A percentile compares a stretch with the other conserved stretches of the same genome.
phyloP scores from a whole-genome alignment of 2,888 invertebrate genomes.

The Melinaea marsaeus region DNA sequence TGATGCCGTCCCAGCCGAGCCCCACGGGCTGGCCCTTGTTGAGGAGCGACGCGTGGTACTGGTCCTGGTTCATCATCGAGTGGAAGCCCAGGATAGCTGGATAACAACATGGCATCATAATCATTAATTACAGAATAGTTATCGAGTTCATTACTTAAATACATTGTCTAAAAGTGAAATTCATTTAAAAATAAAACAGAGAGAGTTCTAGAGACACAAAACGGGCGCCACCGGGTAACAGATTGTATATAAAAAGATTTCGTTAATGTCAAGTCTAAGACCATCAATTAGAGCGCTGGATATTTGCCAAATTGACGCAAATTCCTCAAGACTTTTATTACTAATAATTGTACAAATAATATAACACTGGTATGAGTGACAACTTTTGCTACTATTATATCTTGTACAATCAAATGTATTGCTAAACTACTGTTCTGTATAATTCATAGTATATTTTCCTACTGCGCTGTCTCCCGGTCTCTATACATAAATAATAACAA shows the following conservation, averaged over 20 bases:
- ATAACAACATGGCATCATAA: slow-evolving; percentile 35
- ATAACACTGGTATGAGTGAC: slow-evolving; percentile 11
- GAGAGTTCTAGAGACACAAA: background rate
- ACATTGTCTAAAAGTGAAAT: too few relatives aligned
- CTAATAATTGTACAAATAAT: slow-evolving; percentile 15
- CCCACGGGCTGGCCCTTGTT: slow-evolving; percentile 95
- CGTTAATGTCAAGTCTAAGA: slow-evolving; percentile 30
- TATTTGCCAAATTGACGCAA: slow-evolving; percentile 41
- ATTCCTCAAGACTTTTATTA: slow-evolving; percentile 33
- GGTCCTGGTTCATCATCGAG: slow-evolving; percentile 99
- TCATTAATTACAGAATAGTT: background rate
- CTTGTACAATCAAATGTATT: background rate
- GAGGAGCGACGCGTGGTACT: slow-evolving; percentile 96
- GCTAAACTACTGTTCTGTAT: too few relatives aligned
- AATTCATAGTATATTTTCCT: too few relatives aligned
- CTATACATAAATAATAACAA: too few relatives aligned
- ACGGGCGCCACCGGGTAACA: background rate
- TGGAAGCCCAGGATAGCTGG: slow-evolving; percentile 98
- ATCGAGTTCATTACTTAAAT: background rate
- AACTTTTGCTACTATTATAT: background rate
- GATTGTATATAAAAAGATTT: slow-evolving; percentile 28
- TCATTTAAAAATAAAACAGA: slow-evolving; percentile 9
- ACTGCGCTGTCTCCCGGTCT: too few relatives aligned
- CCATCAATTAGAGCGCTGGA: slow-evolving; percentile 39
- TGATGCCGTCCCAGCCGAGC: slow-evolving; percentile 95